Base-by-base conservation (phyloP, 1,140 invertebrate species). In the Pseudomyrmex sp. region DNA sequence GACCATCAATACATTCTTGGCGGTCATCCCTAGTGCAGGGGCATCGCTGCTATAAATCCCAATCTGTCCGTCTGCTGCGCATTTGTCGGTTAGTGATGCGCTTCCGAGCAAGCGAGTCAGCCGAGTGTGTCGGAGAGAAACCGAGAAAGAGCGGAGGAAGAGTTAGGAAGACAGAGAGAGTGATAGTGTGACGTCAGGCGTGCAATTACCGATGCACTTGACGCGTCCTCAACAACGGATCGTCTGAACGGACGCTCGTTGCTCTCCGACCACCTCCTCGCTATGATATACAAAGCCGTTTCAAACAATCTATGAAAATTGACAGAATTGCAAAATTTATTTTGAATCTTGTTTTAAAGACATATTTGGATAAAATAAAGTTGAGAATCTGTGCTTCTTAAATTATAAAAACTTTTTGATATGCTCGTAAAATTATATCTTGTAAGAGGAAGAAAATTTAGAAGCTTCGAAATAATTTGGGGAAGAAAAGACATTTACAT, bases 151-250 rank as follows among this genome's bases (percentile, higher is more conserved):
- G 46, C 9, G 46, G 9, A 58, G 44, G 20, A 23, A 12, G 61
- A 83, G 35, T 35, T 35, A 35, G 7, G 0, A 46, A 66, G 15
- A 68, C 12, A 75, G 46, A 8, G 58, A 68, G 76, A 76, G 83
- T 69, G 73, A 58, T 54, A 44, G 72, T 69, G 44, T 91, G 89
- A 88, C 86, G 88, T 90, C 77, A 87, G 83, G 15, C 69, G 61
- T 70, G 72, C 83, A 91, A 90, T 91, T 91, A 91, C 85, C 79
- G 68, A 88, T 89, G 85, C 85, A 89, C 85, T 90, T 85, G 82
- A 87, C 83, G 79, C 75, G 88, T 90, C 83, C 86, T 85, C 83
- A 75, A 82, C 58, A 26, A 61, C 59, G 70, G 63, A 90, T 87
- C 74, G 74, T 82, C 73, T 79, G 70, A 48, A 58, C 69, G 63